Conservation (phyloP, 2,113 vertebrate genomes). For the Oxyura jamaicensis region DNA sequence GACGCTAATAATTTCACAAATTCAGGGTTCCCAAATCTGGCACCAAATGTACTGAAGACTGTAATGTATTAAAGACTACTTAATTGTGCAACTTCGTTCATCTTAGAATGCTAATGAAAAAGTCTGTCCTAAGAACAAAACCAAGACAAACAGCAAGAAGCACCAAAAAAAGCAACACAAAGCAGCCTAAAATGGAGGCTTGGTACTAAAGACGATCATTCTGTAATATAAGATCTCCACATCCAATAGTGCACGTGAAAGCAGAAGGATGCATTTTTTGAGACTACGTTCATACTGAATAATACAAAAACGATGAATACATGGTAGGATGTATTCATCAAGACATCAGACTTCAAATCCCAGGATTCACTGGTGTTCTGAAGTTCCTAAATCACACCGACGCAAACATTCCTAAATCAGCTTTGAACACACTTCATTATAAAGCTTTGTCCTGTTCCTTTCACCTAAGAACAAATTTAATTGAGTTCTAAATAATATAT, state of each 20-base stretch:
- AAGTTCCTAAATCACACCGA: neutral
- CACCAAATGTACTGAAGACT: neutral
- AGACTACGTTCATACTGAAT: neutral
- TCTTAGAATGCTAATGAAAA: neutral
- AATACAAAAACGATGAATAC: neutral
- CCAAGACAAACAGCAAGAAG: neutral
- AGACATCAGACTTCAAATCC: neutral
- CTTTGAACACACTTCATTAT: conserved; percentile 11
- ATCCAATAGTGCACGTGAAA: neutral
- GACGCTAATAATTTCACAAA: neutral
- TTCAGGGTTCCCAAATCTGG: neutral
- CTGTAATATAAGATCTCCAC: neutral
- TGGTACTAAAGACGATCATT: neutral
- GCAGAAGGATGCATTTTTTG: neutral
- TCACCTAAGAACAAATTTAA: conserved; percentile 45
- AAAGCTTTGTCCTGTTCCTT: conserved; percentile 12
- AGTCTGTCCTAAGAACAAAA: neutral
- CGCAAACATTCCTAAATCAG: neutral
- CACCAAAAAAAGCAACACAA: neutral
- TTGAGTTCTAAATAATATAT: conserved; percentile 32
- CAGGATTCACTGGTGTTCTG: neutral
- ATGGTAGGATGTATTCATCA: neutral
- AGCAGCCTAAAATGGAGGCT: neutral
- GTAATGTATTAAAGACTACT: neutral
- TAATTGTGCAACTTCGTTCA: neutral